These are phyloP conservation scores for Oedothorax gibbosus DNA, from an alignment of 1,140 invertebrate genomes.

Conservation along the genomic window DNA sequence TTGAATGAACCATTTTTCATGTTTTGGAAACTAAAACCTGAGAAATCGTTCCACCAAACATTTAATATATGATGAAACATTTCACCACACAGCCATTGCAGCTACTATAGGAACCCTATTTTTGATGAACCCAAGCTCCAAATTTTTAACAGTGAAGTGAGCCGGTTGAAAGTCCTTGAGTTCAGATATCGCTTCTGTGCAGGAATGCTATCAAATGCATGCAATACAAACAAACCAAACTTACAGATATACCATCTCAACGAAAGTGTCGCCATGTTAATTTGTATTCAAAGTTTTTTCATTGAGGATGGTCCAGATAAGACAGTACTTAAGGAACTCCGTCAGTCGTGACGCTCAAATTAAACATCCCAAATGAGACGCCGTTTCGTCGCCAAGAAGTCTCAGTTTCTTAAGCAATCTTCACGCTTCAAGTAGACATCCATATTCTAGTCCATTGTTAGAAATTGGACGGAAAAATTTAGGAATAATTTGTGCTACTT, in stretches of 20 bases:
- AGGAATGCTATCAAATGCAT: no score
- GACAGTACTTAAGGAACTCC: constrained; percentile 14
- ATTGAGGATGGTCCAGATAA: constrained; percentile 7
- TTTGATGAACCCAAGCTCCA: no score
- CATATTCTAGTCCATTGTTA: no score
- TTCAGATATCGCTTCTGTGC: no score
- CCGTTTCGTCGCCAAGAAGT: constrained; percentile 13
- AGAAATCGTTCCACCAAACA: no score
- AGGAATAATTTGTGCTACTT: no score
- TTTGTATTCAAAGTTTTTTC: constrained; percentile 3
- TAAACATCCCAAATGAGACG: constrained; percentile 18
- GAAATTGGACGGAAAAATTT: no score
- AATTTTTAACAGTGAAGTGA: background rate
- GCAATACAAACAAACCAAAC: no score
- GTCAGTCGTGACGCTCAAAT: constrained; percentile 52
- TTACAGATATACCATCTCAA: background rate
- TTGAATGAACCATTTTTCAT: no score
- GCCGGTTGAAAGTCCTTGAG: background rate
- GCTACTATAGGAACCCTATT: no score
- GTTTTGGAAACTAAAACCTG: no score
- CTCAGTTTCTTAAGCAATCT: constrained; percentile 3
- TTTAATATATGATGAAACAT: background rate
- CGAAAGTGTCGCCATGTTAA: background rate
- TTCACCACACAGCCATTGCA: no score
- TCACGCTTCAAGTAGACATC: constrained; percentile 10